Percentiles rank a stretch among this genome's conserved stretches.
Evolutionary conservation across 92 coral and sea anemone genomes (phyloP).

Genomic region (Actinernus sp.): DNA sequence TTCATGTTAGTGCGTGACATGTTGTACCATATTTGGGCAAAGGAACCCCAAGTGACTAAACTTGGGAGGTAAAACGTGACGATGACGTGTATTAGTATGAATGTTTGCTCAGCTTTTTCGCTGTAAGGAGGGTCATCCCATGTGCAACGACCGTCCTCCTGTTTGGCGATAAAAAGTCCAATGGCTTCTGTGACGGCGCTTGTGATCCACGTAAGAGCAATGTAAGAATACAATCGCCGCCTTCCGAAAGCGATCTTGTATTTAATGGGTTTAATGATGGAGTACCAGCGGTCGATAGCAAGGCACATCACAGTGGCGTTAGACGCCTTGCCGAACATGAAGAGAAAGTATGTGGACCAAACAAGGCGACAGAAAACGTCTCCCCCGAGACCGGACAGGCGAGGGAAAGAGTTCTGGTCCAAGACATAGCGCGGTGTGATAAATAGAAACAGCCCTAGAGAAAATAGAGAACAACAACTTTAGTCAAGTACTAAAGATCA

Average conservation of each 20-base stretch:
- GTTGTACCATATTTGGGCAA: conserved; percentile 51
- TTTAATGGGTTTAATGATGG: conserved; percentile 47
- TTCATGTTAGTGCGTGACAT: conserved; percentile 26
- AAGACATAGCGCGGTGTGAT: conserved; percentile 38
- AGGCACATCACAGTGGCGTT: conserved; percentile 61
- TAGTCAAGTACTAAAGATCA: too few species aligned
- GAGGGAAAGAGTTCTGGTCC: conserved; percentile 27
- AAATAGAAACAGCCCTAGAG: conserved; percentile 34
- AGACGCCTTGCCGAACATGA: conserved; percentile 59
- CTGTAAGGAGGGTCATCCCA: conserved; percentile 21
- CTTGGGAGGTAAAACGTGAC: conserved; percentile 65
- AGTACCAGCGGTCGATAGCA: conserved; percentile 65
- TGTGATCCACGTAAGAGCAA: conserved; percentile 54
- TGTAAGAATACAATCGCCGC: conserved; percentile 32
- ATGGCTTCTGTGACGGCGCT: conserved; percentile 39
- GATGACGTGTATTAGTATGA: conserved; percentile 40
- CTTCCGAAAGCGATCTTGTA: conserved; percentile 51
- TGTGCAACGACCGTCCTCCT: conserved; percentile 19
- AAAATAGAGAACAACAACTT: too few species aligned
- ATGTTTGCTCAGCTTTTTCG: conserved; percentile 18
- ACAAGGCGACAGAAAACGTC: conserved; percentile 54
- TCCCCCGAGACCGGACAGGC: conserved; percentile 32
- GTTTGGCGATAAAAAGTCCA: conserved; percentile 29
- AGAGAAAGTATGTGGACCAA: conserved; percentile 52
- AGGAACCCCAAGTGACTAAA: conserved; percentile 49